Percentiles rank a stretch among this genome's conserved stretches.
These are phyloP conservation scores for Papilio aristodemus DNA, from an alignment of 1,140 invertebrate genomes.

Conservation along the genomic window DNA sequence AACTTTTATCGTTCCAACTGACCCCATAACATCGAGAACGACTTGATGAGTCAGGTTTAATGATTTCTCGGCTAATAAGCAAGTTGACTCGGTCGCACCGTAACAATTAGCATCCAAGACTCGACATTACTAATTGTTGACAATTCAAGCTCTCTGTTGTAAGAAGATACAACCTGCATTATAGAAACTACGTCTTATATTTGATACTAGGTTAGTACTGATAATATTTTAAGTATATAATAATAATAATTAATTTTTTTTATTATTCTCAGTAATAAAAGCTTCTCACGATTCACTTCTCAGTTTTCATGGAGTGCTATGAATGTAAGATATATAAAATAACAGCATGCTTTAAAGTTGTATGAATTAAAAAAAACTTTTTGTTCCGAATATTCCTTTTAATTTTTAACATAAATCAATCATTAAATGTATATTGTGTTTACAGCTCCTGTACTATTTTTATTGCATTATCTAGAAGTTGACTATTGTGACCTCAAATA, in stretches of 20 bases:
- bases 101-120: constrained; percentile 21
- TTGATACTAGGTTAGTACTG: background rate
- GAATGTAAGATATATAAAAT: no score
- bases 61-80: background rate
- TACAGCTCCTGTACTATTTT: background rate
- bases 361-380: no score
- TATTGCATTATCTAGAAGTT: background rate
- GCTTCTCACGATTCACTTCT: background rate
- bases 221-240: background rate
- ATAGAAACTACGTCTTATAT: background rate
- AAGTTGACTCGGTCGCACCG: background rate
- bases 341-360: no score
- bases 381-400: no score
- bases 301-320: no score
- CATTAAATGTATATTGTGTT: no score
- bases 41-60: background rate
- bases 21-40: background rate
- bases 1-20: background rate
- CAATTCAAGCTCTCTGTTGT: constrained; percentile 1
- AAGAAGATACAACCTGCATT: background rate
- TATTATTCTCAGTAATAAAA: background rate
- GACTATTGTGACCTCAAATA: background rate
- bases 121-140: constrained; percentile 12
- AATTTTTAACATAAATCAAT: no score
- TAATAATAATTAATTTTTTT: background rate